A percentile compares a stretch with the other conserved stretches of the same genome.
Conservation (phyloP, 1,140 invertebrate species). For the Lethrus apterus region DNA sequence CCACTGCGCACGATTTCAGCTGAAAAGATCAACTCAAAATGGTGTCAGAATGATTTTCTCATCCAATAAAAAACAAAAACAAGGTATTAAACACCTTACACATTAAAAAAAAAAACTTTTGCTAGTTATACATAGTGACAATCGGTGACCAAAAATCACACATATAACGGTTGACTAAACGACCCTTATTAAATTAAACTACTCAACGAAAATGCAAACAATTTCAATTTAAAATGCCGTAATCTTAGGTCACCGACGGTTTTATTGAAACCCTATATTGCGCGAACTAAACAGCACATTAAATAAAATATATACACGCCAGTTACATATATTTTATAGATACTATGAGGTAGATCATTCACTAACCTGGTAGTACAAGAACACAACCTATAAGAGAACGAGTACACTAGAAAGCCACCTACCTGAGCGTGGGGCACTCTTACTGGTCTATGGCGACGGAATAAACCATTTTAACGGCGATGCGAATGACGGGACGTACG, state of each 20-base stretch:
- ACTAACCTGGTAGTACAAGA: conserved; percentile 33
- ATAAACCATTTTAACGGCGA: conserved; percentile 12
- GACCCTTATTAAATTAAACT: no score
- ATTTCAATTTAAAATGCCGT: no score
- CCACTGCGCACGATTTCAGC: conserved; percentile 16
- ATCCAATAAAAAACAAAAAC: conserved; percentile 13
- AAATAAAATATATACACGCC: no score
- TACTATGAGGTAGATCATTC: conserved; percentile 17
- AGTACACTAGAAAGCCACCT: conserved; percentile 33
- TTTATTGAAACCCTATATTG: no score
- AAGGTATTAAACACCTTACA: no score
- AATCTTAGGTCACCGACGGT: no score
- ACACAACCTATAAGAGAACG: conserved; percentile 31
- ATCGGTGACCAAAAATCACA: not conserved
- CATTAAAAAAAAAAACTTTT: conserved; percentile 20
- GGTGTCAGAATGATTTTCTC: conserved; percentile 12
- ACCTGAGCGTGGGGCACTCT: conserved; percentile 29
- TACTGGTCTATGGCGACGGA: conserved; percentile 29
- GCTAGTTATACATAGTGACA: not conserved
- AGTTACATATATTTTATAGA: no score
- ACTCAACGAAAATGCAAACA: no score
- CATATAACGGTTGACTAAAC: no score
- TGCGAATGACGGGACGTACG: conserved; percentile 17
- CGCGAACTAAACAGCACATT: no score
- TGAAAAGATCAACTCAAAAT: conserved; percentile 21